Base-by-base conservation (phyloP, 2,888 invertebrate species). In the Caprella mutica region DNA sequence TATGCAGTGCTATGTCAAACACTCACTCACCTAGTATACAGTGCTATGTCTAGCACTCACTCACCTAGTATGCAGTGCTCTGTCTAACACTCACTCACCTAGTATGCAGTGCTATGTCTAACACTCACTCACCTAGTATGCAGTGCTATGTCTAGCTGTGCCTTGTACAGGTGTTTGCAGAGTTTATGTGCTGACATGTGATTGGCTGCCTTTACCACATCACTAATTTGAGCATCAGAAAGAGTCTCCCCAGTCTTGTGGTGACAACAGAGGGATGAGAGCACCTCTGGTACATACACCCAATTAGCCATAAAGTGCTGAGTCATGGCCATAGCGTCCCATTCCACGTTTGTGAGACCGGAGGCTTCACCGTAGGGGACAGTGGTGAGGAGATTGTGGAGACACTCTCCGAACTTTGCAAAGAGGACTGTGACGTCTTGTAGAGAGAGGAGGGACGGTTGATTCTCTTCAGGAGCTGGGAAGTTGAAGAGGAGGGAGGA, bases 281-380 rank as follows among this genome's bases (percentile, higher is more conserved):
- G 70, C 2, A 77, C 72, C 0, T 77, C 74, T 0, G 81, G 77
- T 67, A 86, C 82, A 65, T 81, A 82, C 6, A 89, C 73, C 82
- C 88, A 90, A 70, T 85, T 83, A 0, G 80, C 77, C 80, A 96
- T 80, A 55, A 96, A 86, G 67, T 86, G 79, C 1, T 87, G 84
- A 61, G 85, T 83, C 0, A 91, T 81, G 70, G 86, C 84, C 0
- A 86, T 83, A 1, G 89, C 86, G 73, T 97, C 97, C 90, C 91
- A 92, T 75, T 96, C 96, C 0, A 94, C 80, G 71, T 87, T 88
- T 0, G 84, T 83, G 23, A 86, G 74, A 0, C 93, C 93, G 2
- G 90, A 81, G 0, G 91, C 80, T 71, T 92, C 90, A 1, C 84
- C 80, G 72, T 87, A 89, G 17, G 84, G 83, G 0, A 85, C 82